Base-by-base conservation (phyloP, 2,797 vertebrate genomes). In the Enteromius unitaeniatus region DNA sequence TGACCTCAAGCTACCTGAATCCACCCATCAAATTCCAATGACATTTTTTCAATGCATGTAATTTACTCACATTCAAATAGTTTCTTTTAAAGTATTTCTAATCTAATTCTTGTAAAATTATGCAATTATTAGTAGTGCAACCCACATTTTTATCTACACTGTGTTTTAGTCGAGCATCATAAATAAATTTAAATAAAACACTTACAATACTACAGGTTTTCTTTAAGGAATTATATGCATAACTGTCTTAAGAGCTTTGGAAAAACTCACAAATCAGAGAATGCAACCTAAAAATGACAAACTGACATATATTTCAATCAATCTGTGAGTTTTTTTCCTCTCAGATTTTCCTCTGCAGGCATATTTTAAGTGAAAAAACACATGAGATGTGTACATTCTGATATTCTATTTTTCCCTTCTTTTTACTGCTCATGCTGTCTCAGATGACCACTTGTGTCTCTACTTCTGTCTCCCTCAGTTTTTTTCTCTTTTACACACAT, bases 1-100 rank as follows among this genome's bases (percentile, higher is more conserved):
- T 86, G 87, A 87, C 92, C 93, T 92, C 91, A 92, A 90, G 91
- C 94, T 97, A 97, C 96, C 97, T 97, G 95, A 86, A 77, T 79
- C 70, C 62, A 77, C 83, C 64, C 51, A 28, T 49, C 47, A 51
- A 34, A 79, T 26, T 7, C 6, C 26, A 79, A 23, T 9, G 21
- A 3, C 1, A 7, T 26, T 15, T 74, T 76, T 76, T 40, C 21
- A 72, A 47, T 62, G 7, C 26, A 60, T n/a, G 23, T 28, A 9
- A 23, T 75, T 37, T 75, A n/a, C 53, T 13, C 73, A 15, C n/a
- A 58, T 23, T 75, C 13, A 40, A n/a, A 8, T 6, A 5, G 55
- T 4, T 23, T 58, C 53, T 55, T 8, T 55, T 9, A n/a, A 55
- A 55, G 42, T 11, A 23, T 23, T 58, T 10, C 53, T 58, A 58